Conservation (phyloP, 2,888 invertebrate species). For the Drymonia ruficornis region DNA sequence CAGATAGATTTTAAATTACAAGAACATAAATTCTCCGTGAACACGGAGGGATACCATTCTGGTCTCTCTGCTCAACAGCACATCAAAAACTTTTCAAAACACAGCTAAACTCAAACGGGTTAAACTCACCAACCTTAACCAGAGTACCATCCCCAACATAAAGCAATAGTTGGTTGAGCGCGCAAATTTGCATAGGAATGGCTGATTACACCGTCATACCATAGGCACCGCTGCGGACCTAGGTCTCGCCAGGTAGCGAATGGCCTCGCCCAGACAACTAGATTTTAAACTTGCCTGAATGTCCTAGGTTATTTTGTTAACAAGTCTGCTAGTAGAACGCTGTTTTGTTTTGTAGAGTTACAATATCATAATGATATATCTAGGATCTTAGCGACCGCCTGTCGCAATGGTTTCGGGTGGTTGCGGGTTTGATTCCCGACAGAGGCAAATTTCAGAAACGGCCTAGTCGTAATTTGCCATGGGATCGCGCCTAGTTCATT, state of each 20-base stretch:
- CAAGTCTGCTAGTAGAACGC: not conserved
- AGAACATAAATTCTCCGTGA: too few relatives aligned
- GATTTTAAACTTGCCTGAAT: constrained; percentile 49
- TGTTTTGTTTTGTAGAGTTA: not conserved
- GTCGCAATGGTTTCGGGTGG: too few relatives aligned
- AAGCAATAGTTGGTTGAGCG: constrained; percentile 80
- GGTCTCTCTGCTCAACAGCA: too few relatives aligned
- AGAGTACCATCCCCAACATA: constrained; percentile 61
- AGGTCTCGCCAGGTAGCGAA: constrained; percentile 51
- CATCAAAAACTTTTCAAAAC: too few relatives aligned
- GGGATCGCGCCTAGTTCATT: too few relatives aligned
- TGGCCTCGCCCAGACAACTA: constrained; percentile 42
- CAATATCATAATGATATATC: too few relatives aligned
- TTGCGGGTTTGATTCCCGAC: too few relatives aligned
- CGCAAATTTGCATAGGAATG: constrained; percentile 81
- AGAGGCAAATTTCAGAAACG: too few relatives aligned
- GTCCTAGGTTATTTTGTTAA: constrained; percentile 3
- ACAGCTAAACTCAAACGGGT: constrained; percentile 4
- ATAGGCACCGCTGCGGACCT: constrained; percentile 66
- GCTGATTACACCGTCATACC: constrained; percentile 78
- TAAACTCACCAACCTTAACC: constrained; percentile 38
- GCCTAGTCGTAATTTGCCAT: too few relatives aligned
- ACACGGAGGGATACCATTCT: too few relatives aligned
- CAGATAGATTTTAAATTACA: too few relatives aligned
- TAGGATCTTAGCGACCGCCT: too few relatives aligned